These are phyloP conservation scores for Spialia ferax DNA, from an alignment of 2,888 invertebrate species.

Conservation along the genomic window DNA sequence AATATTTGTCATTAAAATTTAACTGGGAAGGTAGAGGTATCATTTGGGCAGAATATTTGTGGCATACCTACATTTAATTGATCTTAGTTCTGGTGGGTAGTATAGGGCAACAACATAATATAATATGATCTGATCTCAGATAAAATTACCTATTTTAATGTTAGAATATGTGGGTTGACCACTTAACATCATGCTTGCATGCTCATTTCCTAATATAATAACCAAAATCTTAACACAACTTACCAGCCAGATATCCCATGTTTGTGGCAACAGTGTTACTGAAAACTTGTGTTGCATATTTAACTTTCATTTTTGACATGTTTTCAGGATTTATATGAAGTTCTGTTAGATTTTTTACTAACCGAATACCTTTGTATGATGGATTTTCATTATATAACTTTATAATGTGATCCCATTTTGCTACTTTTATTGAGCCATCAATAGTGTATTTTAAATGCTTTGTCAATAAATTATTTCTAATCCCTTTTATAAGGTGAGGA, in stretches of 20 bases:
- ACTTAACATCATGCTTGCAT: neutral
- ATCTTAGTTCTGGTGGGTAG: too few species aligned
- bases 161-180: too few species aligned
- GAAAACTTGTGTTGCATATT: neutral
- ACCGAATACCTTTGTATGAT: neutral
- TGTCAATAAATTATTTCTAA: constrained; percentile 5
- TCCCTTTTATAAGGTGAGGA: neutral
- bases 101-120: too few species aligned
- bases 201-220: neutral
- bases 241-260: neutral
- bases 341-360: neutral
- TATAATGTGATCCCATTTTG: neutral
- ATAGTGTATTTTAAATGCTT: neutral
- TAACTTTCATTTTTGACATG: neutral
- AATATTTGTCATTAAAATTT: too few species aligned
- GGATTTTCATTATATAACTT: neutral
- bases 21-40: too few species aligned
- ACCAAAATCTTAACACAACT: neutral
- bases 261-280: neutral
- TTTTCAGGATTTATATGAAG: neutral
- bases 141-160: too few species aligned
- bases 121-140: too few species aligned
- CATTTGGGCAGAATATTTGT: too few species aligned
- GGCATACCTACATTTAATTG: too few species aligned
- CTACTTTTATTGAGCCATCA: neutral